Percentiles rank a stretch among this genome's conserved stretches.
These are phyloP conservation scores for Onychostoma macrolepis DNA, from an alignment of 2,113 vertebrate genomes.

Conservation along the genomic window DNA sequence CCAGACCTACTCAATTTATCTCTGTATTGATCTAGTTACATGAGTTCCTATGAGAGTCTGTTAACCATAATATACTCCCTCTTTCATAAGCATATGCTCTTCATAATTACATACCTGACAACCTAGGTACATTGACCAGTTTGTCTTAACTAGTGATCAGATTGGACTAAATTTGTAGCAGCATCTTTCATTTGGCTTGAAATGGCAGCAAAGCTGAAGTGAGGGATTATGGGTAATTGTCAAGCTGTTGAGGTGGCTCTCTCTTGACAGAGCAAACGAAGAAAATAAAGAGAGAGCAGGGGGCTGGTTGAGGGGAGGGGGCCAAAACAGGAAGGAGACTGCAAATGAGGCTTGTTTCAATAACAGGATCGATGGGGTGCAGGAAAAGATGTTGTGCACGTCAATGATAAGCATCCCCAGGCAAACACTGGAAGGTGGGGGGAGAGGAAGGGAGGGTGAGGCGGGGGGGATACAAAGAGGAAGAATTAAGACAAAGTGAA, in stretches of 20 bases:
- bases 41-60: neutral
- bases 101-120: neutral
- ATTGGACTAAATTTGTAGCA: constrained; percentile 16
- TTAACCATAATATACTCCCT: constrained; percentile 2
- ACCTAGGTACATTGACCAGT: constrained; percentile 35
- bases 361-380: constrained; percentile 77
- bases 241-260: constrained; percentile 30
- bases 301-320: constrained; percentile 19
- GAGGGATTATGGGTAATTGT: constrained; percentile 71
- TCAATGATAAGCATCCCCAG: constrained; percentile 72
- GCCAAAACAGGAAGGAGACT: constrained; percentile 75
- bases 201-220: constrained; percentile 69
- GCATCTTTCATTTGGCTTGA: neutral
- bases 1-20: constrained; percentile 2
- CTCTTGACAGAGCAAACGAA: constrained; percentile 47
- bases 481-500: constrained; percentile 35
- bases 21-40: constrained; percentile 21
- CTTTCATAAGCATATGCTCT: neutral
- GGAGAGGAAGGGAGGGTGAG: constrained; percentile 35
- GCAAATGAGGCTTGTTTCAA: constrained; percentile 82
- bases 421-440: constrained; percentile 67
- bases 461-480: neutral
- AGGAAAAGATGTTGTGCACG: constrained; percentile 76
- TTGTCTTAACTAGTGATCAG: constrained; percentile 17
- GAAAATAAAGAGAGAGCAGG: constrained; percentile 19